phyloP scores from a whole-genome alignment of 2,797 vertebrate species.

The Rhinatrema bivittatum region DNA sequence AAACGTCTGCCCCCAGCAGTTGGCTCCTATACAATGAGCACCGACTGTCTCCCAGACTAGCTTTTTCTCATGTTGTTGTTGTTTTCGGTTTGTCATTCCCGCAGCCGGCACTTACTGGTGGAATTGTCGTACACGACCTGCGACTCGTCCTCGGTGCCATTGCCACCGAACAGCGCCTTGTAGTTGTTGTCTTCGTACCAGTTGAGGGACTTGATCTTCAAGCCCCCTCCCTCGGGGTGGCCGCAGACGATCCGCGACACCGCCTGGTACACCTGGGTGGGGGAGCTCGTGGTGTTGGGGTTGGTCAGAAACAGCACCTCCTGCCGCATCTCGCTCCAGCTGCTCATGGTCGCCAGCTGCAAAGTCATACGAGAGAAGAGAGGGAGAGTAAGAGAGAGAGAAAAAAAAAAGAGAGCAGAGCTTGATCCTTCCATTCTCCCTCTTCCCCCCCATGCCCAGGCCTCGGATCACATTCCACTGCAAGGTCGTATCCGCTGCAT shows the following conservation, averaged over 20 bases:
- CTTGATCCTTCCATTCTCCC: slow-evolving; percentile 6
- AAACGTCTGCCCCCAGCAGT: background rate
- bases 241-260: slow-evolving; percentile 89
- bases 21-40: too few relatives aligned
- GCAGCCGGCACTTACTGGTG: slow-evolving; percentile 85
- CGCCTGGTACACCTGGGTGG: slow-evolving; percentile 80
- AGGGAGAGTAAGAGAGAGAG: background rate
- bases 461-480: background rate
- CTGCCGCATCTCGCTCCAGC: slow-evolving; percentile 85
- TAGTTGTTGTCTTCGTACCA: slow-evolving; percentile 98
- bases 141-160: slow-evolving; percentile 75
- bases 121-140: slow-evolving; percentile 79
- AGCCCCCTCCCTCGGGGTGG: slow-evolving; percentile 86
- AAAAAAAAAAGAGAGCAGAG: too few relatives aligned
- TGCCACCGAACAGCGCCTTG: slow-evolving; percentile 86
- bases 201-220: slow-evolving; percentile 95
- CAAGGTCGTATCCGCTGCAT: too few relatives aligned
- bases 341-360: slow-evolving; percentile 80
- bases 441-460: background rate
- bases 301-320: slow-evolving; percentile 81
- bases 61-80: too few relatives aligned
- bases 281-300: slow-evolving; percentile 69
- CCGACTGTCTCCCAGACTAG: too few relatives aligned
- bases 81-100: too few relatives aligned
- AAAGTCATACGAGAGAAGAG: background rate